These are phyloP conservation scores for Cyclophora punctaria DNA, from an alignment of 2,888 invertebrate species.

Conservation along the genomic window DNA sequence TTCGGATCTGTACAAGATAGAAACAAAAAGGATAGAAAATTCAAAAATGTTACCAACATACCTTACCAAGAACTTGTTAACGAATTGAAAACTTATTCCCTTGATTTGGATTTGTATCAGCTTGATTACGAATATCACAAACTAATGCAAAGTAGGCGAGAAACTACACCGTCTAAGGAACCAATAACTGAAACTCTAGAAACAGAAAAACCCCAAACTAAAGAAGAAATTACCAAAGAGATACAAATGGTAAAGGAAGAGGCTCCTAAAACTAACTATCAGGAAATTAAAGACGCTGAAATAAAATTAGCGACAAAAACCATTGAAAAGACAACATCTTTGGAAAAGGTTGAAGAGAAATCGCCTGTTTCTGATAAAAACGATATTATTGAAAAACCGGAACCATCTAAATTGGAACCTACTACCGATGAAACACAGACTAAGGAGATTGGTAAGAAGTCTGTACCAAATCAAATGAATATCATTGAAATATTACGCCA, in stretches of 20 bases:
- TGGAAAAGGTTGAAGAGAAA: conserved; percentile 1
- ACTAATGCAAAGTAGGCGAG: conserved; percentile 25
- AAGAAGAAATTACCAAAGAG: conserved; percentile 1
- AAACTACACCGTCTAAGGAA: conserved; percentile 8
- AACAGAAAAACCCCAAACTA: not conserved
- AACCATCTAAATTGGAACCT: not conserved
- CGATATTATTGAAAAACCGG: not conserved
- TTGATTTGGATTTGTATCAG: conserved; percentile 43
- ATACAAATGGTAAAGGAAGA: conserved; percentile 1
- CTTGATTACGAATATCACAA: conserved; percentile 49
- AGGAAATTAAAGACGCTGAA: conserved; percentile 29
- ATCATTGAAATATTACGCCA: conserved; percentile 15
- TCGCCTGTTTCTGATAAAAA: not conserved
- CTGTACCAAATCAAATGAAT: not conserved
- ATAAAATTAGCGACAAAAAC: conserved; percentile 14
- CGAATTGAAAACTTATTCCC: conserved; percentile 53
- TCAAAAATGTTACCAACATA: conserved; percentile 24
- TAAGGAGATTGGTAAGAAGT: too few species aligned
- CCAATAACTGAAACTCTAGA: not conserved
- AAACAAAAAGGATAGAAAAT: conserved; percentile 32
- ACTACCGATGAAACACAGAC: too few species aligned
- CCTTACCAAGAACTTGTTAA: conserved; percentile 49
- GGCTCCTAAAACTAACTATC: conserved; percentile 1
- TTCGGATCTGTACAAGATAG: conserved; percentile 79
- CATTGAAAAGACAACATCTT: too few species aligned